Conservation (phyloP, 2,113 vertebrate genomes). For the Varanus komodoensis region DNA sequence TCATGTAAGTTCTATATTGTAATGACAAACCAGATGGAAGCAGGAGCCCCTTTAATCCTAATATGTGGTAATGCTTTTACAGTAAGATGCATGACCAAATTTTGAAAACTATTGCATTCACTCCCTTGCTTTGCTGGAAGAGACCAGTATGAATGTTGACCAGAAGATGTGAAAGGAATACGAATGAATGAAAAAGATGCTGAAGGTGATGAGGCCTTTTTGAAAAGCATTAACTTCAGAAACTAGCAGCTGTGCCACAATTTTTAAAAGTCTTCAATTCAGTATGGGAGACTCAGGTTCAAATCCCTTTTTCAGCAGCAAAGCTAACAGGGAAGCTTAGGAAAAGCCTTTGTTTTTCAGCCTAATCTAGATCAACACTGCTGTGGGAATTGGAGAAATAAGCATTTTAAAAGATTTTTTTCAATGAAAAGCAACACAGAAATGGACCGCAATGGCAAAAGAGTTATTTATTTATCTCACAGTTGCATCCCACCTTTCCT, state of each 20-base stretch:
- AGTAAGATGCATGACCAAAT: neutral
- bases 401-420: neutral
- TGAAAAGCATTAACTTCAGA: neutral
- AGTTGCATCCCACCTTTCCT: neutral
- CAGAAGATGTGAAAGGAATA: constrained; percentile 9
- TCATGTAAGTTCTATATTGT: neutral
- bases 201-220: neutral
- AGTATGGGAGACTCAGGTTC: neutral
- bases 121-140: neutral
- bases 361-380: neutral
- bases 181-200: constrained; percentile 5
- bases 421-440: neutral
- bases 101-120: neutral
- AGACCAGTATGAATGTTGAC: neutral
- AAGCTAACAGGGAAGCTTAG: neutral
- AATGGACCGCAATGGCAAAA: neutral
- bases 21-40: neutral
- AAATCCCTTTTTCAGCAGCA: neutral
- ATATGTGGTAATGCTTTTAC: neutral
- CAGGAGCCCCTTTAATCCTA: neutral
- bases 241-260: neutral
- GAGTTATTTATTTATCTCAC: neutral
- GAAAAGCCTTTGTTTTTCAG: neutral
- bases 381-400: neutral
- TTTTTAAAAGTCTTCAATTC: neutral